Evolutionary conservation across 2,797 vertebrate species (phyloP).

Genomic region (Lepidocolaptes lacrymiger): DNA sequence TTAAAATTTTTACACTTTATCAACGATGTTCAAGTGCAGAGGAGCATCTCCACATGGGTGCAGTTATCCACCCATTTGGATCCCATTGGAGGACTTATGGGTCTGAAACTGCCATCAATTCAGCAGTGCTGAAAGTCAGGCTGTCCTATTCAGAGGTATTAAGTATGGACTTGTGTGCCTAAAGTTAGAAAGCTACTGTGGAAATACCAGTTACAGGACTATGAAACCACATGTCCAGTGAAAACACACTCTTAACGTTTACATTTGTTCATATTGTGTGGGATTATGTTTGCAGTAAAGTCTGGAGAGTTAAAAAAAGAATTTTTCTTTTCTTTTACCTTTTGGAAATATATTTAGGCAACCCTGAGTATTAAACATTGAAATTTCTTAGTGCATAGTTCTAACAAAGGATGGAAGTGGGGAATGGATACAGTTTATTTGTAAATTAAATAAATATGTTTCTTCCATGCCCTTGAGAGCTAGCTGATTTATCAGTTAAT

Average conservation of each 20-base stretch:
- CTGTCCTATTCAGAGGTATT: background rate
- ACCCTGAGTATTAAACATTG: background rate
- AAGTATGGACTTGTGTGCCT: background rate
- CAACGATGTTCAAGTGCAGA: background rate
- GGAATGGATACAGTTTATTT: constrained; percentile 59
- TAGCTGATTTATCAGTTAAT: constrained; percentile 71
- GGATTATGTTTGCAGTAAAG: background rate
- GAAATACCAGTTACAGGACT: background rate
- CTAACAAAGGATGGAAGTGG: constrained; percentile 24
- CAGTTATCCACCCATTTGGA: background rate
- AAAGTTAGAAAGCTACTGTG: background rate
- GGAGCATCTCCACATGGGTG: background rate
- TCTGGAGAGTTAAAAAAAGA: background rate
- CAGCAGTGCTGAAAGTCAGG: background rate
- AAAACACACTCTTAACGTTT: background rate
- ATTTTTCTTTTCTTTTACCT: background rate
- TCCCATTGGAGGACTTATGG: background rate
- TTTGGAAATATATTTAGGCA: background rate
- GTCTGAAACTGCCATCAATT: background rate
- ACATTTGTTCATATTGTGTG: background rate
- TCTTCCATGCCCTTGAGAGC: constrained; percentile 51
- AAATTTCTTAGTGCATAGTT: constrained; percentile 9
- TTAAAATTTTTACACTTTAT: background rate
- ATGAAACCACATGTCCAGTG: background rate
- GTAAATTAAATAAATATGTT: constrained; percentile 65